Percentiles rank a stretch among this genome's conserved stretches.
phyloP scores from a whole-genome alignment of 2,888 invertebrate genomes.

The Parapristionchus giblindavisi region DNA sequence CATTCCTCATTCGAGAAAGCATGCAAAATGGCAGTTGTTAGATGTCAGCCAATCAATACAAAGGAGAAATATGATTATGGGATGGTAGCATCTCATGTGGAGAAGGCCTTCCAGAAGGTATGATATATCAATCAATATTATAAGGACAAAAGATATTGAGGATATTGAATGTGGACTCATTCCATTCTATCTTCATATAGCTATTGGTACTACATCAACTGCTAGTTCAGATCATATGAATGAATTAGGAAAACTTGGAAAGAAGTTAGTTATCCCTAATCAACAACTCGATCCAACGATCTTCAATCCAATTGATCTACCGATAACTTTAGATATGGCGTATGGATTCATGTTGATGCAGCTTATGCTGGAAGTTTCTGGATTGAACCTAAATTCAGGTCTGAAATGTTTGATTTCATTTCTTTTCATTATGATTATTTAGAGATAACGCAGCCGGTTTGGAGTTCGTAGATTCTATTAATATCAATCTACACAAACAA shows the following conservation, averaged over 20 bases:
- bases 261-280: constrained; percentile 25
- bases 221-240: constrained; percentile 91
- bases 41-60: constrained; percentile 87
- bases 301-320: background rate
- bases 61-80: constrained; percentile 79
- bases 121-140: constrained; percentile 70
- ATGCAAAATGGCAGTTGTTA: constrained; percentile 87
- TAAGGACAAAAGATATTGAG: constrained; percentile 40
- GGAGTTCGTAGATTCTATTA: constrained; percentile 71
- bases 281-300: background rate
- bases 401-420: background rate
- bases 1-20: constrained; percentile 95
- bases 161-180: constrained; percentile 89
- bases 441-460: constrained; percentile 74
- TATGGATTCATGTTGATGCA: constrained; percentile 89
- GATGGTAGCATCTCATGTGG: constrained; percentile 81
- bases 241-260: constrained; percentile 86
- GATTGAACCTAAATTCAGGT: constrained; percentile 91
- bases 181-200: constrained; percentile 90
- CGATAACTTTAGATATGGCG: constrained; percentile 52
- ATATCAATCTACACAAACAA: constrained; percentile 46
- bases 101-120: constrained; percentile 76
- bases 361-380: constrained; percentile 95
- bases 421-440: background rate
- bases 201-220: constrained; percentile 92